A percentile compares a stretch with the other conserved stretches of the same genome.
phyloP scores from a whole-genome alignment of 2,113 vertebrate genomes.

The Paradoxurus hermaphroditus region DNA sequence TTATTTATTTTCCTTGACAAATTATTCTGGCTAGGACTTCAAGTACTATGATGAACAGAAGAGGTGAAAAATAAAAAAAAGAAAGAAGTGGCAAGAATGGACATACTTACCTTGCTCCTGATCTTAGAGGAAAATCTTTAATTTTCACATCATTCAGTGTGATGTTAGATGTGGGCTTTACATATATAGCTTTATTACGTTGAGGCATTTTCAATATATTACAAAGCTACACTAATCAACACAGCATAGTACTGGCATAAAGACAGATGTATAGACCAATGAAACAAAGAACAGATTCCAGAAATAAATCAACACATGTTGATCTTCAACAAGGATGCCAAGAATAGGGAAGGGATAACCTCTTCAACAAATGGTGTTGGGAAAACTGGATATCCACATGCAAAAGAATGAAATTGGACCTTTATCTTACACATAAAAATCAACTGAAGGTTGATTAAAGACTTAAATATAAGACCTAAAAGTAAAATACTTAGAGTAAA shows the following conservation, averaged over 20 bases:
- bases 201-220: not conserved
- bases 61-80: not conserved
- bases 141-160: not conserved
- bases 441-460: not conserved
- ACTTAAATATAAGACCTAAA: not conserved
- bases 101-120: not conserved
- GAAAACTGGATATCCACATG: not conserved
- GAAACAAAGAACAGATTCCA: not conserved
- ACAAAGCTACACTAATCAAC: slow-evolving; percentile 16
- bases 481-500: not conserved
- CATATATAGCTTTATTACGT: not conserved
- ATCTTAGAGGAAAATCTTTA: not conserved
- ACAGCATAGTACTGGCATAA: not conserved
- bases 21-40: not conserved
- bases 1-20: not conserved
- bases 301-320: not conserved
- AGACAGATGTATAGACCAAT: not conserved
- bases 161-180: not conserved
- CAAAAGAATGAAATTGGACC: not conserved
- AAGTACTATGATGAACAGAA: not conserved
- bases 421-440: not conserved
- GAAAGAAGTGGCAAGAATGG: not conserved
- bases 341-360: not conserved
- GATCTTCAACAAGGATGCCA: not conserved
- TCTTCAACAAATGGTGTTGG: not conserved